Conservation (phyloP, 1,140 invertebrate genomes). For the Tachypleus tridentatus region DNA sequence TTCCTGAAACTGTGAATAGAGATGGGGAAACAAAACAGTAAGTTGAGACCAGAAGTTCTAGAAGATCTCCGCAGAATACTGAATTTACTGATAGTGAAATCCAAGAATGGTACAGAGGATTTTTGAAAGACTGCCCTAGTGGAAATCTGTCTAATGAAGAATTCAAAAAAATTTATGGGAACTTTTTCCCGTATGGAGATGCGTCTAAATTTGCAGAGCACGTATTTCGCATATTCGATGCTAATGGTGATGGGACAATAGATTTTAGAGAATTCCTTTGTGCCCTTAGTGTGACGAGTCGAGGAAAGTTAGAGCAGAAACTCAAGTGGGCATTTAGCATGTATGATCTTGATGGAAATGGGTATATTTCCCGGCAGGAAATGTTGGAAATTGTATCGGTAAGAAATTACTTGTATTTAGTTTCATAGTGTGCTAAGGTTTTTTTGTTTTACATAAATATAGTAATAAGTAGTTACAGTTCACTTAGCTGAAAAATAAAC, state of each 20-base stretch:
- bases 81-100: constrained; percentile 97
- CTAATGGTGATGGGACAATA: constrained; percentile 91
- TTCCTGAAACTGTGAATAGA: too few species aligned
- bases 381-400: constrained; percentile 94
- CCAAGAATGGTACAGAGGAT: constrained; percentile 98
- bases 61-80: constrained; percentile 90
- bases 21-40: too few species aligned
- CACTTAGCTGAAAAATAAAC: too few species aligned
- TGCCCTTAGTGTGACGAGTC: constrained; percentile 83
- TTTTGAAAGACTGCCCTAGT: constrained; percentile 91
- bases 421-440: background rate
- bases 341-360: constrained; percentile 89
- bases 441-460: too few species aligned
- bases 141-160: constrained; percentile 91
- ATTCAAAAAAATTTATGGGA: constrained; percentile 97
- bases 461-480: too few species aligned
- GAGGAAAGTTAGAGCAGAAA: constrained; percentile 93
- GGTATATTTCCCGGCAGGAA: constrained; percentile 84
- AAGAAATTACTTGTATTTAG: constrained; percentile 39
- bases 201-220: constrained; percentile 98
- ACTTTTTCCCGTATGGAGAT: constrained; percentile 93
- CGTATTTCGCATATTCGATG: constrained; percentile 94
- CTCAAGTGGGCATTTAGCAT: constrained; percentile 92
- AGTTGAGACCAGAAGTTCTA: constrained; percentile 62
- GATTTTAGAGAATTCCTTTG: constrained; percentile 92